phyloP scores from a whole-genome alignment of 2,113 vertebrate genomes.

The Eolophus roseicapilla region DNA sequence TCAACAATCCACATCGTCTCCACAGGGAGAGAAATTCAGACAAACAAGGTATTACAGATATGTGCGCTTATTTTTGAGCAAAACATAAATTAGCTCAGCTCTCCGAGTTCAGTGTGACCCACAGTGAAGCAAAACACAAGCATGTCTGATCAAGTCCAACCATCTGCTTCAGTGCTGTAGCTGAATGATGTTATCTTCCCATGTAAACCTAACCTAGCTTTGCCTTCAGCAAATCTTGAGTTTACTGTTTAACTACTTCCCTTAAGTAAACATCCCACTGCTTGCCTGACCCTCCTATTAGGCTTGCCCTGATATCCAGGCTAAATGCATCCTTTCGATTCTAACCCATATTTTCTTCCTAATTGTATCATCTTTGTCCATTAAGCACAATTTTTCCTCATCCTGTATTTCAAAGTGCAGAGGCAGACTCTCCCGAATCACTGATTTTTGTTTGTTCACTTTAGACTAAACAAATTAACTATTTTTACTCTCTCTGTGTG shows the following conservation, averaged over 20 bases:
- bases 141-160: not conserved
- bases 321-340: not conserved
- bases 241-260: conserved; percentile 2
- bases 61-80: not conserved
- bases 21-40: not conserved
- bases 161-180: not conserved
- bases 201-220: not conserved
- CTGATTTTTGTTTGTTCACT: conserved; percentile 21
- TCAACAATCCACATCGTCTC: not conserved
- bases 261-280: conserved; percentile 18
- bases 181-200: not conserved
- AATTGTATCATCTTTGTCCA: not conserved
- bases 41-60: not conserved
- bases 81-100: not conserved
- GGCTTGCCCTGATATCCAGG: not conserved
- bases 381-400: not conserved
- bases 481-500: not conserved
- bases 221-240: not conserved
- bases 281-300: conserved; percentile 30
- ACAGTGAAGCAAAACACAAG: not conserved
- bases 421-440: not conserved
- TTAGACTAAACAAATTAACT: conserved; percentile 19
- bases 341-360: not conserved
- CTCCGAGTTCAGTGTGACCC: not conserved
- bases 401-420: not conserved